Evolutionary conservation across 2,113 vertebrate genomes (phyloP).

Genomic region (Synodontis membranacea): DNA sequence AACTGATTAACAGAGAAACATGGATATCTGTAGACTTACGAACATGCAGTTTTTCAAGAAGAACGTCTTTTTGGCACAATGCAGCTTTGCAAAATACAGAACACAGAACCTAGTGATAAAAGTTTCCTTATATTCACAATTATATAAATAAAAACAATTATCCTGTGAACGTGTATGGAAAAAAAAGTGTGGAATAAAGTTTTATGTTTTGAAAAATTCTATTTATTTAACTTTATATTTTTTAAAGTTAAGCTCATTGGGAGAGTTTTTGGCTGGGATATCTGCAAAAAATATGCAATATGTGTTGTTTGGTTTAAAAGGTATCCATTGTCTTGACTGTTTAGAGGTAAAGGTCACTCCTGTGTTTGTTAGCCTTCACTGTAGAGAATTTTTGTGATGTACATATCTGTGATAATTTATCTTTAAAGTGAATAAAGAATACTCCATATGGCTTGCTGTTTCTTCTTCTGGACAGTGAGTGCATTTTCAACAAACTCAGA

Average conservation of each 20-base stretch:
- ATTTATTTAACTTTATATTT: conserved; percentile 63
- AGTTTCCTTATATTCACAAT: conserved; percentile 45
- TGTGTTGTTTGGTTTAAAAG: conserved; percentile 57
- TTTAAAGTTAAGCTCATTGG: conserved; percentile 54
- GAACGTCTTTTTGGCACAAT: conserved; percentile 34
- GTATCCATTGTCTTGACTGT: conserved; percentile 54
- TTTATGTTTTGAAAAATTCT: conserved; percentile 56
- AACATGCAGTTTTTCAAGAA: conserved; percentile 52
- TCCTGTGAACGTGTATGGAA: conserved; percentile 48
- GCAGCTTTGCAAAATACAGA: conserved; percentile 45
- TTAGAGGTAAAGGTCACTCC: conserved; percentile 52
- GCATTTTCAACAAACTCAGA: neutral
- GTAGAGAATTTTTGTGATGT: conserved; percentile 62
- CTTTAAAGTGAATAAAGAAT: conserved; percentile 65
- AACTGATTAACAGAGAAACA: neutral
- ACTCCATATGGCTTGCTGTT: conserved; percentile 49
- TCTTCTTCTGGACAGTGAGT: neutral
- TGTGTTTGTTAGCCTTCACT: conserved; percentile 58
- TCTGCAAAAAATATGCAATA: conserved; percentile 64
- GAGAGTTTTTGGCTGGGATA: conserved; percentile 49
- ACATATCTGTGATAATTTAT: conserved; percentile 64
- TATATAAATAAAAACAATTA: conserved; percentile 43
- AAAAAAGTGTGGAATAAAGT: conserved; percentile 54
- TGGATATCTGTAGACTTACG: conserved; percentile 41
- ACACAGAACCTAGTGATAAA: conserved; percentile 40